Evolutionary conservation across 2,113 vertebrate genomes (phyloP).

Genomic region (Microcebus jonahi): DNA sequence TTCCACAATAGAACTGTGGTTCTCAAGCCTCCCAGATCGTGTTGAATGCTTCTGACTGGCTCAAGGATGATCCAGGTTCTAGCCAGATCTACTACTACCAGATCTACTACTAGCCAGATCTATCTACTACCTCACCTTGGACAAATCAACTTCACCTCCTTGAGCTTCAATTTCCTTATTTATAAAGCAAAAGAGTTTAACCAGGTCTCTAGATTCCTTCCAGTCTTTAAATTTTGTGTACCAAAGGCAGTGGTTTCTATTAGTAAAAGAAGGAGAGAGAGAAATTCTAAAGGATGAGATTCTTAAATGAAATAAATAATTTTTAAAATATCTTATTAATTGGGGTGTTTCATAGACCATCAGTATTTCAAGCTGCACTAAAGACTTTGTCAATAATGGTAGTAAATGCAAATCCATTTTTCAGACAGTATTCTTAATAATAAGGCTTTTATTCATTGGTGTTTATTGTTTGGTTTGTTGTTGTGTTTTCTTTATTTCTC

Average conservation of each 20-base stretch:
- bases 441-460: too few relatives aligned
- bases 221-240: background rate
- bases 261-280: background rate
- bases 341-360: too few relatives aligned
- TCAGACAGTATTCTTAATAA: too few relatives aligned
- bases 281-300: background rate
- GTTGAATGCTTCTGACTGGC: background rate
- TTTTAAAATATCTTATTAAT: too few relatives aligned
- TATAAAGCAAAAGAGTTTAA: background rate
- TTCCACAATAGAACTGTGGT: background rate
- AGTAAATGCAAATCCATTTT: too few relatives aligned
- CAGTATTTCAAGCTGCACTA: too few relatives aligned
- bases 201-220: background rate
- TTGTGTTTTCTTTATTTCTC: too few relatives aligned
- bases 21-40: background rate
- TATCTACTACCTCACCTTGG: background rate
- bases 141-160: background rate
- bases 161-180: background rate
- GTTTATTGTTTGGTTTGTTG: too few relatives aligned
- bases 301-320: too few relatives aligned
- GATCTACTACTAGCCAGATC: too few relatives aligned
- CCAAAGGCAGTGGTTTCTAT: background rate
- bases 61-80: background rate
- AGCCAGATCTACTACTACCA: too few relatives aligned
- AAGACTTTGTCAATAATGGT: too few relatives aligned